Conservation (phyloP, 2,113 vertebrate genomes). For the Tapirus terrestris region DNA sequence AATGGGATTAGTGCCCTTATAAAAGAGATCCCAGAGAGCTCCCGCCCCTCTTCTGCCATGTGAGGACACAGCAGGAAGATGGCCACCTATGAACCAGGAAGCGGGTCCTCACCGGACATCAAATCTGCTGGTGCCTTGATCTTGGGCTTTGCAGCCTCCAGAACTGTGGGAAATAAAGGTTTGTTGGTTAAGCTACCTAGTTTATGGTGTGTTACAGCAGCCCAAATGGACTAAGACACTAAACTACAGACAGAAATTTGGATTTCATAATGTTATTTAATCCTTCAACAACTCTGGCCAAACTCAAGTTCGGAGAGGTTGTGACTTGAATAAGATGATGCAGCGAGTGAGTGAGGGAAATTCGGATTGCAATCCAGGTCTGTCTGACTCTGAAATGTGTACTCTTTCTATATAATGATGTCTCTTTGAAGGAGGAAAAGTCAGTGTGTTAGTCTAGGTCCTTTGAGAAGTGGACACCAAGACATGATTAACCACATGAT, state of each 20-base stretch:
- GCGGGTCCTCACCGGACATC: too few relatives aligned
- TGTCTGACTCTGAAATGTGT: neutral
- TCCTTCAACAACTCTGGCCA: neutral
- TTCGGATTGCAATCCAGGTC: neutral
- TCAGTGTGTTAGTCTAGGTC: neutral
- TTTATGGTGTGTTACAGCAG: neutral
- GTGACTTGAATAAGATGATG: neutral
- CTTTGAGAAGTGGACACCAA: neutral
- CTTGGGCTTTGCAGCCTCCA: neutral
- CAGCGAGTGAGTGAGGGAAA: neutral
- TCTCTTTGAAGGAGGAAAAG: neutral
- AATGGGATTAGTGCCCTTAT: too few relatives aligned
- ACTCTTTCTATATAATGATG: neutral
- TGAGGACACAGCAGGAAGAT: too few relatives aligned
- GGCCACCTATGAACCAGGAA: too few relatives aligned
- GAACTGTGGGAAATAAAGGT: neutral
- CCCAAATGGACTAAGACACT: neutral
- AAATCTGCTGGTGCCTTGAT: too few relatives aligned
- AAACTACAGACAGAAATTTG: neutral
- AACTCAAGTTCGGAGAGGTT: neutral
- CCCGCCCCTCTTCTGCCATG: too few relatives aligned
- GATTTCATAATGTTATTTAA: neutral
- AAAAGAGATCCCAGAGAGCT: too few relatives aligned
- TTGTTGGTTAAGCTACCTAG: neutral
- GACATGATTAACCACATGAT: neutral